These are phyloP conservation scores for Alectura lathami DNA, from an alignment of 2,113 vertebrate genomes.

Conservation along the genomic window DNA sequence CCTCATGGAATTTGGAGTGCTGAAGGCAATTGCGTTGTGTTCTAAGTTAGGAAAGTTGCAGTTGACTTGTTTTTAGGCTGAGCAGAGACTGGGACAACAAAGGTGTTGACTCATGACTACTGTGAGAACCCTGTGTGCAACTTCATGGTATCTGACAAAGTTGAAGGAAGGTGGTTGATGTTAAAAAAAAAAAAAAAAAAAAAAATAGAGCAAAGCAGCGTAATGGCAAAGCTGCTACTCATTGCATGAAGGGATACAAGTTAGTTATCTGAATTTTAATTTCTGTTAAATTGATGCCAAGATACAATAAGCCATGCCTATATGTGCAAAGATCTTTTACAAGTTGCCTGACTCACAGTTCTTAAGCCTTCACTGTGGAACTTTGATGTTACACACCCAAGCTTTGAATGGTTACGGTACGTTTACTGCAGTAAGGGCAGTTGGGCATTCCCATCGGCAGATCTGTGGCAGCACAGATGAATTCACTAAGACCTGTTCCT, in stretches of 20 bases:
- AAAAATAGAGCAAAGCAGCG: background rate
- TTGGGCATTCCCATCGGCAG: background rate
- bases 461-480: background rate
- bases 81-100: background rate
- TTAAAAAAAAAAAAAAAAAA: background rate
- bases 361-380: constrained; percentile 1
- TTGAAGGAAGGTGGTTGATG: background rate
- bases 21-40: background rate
- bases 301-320: background rate
- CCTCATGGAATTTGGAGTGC: background rate
- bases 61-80: constrained; percentile 15
- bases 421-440: background rate
- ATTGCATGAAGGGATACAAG: background rate
- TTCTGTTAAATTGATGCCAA: background rate
- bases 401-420: background rate
- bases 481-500: background rate
- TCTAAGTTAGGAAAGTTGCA: background rate
- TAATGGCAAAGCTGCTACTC: background rate
- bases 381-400: background rate
- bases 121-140: background rate
- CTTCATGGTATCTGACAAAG: background rate
- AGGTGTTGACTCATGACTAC: background rate
- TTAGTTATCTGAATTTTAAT: background rate
- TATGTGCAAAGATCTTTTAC: background rate
- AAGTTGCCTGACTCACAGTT: background rate